Percentiles rank a stretch among this genome's conserved stretches.
Conservation (phyloP, 2,113 vertebrate species). For the Coturnix japonica region DNA sequence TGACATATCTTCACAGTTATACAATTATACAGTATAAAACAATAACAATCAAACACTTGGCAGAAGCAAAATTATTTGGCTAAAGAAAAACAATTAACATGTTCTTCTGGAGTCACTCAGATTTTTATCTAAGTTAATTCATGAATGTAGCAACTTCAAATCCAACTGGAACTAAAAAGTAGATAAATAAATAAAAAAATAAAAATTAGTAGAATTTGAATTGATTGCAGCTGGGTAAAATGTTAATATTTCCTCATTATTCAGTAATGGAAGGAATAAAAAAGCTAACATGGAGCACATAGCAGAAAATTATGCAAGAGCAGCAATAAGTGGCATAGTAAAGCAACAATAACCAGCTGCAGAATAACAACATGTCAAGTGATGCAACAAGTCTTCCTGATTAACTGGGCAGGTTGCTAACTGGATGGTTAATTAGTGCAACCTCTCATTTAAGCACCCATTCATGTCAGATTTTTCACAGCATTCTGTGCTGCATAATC, state of each 20-base stretch:
- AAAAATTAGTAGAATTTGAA: not conserved
- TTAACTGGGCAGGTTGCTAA: slow-evolving; percentile 5
- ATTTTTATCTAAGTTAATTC: not conserved
- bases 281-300: not conserved
- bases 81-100: not conserved
- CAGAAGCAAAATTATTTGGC: not conserved
- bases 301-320: not conserved
- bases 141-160: not conserved
- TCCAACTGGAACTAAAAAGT: not conserved
- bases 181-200: no score
- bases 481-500: not conserved
- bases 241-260: not conserved
- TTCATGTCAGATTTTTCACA: slow-evolving; percentile 34
- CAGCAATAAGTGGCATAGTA: not conserved
- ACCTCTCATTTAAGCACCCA: not conserved
- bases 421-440: slow-evolving; percentile 20
- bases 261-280: not conserved
- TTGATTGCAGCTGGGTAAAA: not conserved
- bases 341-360: not conserved
- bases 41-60: not conserved
- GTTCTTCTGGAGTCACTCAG: not conserved
- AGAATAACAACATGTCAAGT: not conserved
- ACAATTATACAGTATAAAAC: not conserved
- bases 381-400: not conserved
- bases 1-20: not conserved